Evolutionary conservation across 2,797 vertebrate species (phyloP), one percentile per base, ranked within the genome.

Genomic region (Halcyon badia): DNA sequence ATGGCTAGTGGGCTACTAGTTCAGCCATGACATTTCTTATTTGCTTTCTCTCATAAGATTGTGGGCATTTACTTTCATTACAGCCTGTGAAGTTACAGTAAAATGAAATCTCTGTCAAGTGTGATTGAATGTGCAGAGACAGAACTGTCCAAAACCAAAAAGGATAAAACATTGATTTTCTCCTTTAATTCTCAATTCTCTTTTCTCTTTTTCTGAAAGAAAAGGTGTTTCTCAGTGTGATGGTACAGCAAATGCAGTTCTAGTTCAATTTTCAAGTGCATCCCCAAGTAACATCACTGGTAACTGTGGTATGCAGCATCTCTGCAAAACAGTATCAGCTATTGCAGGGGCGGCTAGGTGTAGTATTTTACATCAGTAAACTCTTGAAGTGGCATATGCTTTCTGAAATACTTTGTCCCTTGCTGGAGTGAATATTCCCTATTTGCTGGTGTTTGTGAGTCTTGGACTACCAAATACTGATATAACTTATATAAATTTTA

Each of bases 81-180:
- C 57, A 85, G 76, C 44, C 92, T 75, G 72, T 35, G 35, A 93
- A 88, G 69, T 26, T 90, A 61, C 77, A 81, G 51, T 18, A 51
- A 89, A 87, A 87, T 72, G 70, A 93, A 93, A 94, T 97, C 41
- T 83, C 54, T 84, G 80, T 90, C 89, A 88, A 46, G 33, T 82
- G 65, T 85, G 84, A 96, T 83, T 79, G 90, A 92, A 84, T 28
- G 48, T 57, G 75, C 94, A 64, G 89, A 24, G 51, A 73, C 80
- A 96, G 75, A 81, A 72, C 72, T 85, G 85, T 75, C 90, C 66
- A 87, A 83, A 94, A 54, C 4, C n/a, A 75, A 46, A 94, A 93
- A 69, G 71, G 56, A 54, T 83, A 84, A 87, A 58, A 14, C 75
- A 87, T 56, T 79, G n/a, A 84, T 82, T 92, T 91, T 93, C 52